A percentile compares a stretch with the other conserved stretches of the same genome.
These are phyloP conservation scores for fruit fly (Drosophila melanogaster) DNA, from an alignment of 1,140 invertebrate species.

Conservation along the genomic window DNA sequence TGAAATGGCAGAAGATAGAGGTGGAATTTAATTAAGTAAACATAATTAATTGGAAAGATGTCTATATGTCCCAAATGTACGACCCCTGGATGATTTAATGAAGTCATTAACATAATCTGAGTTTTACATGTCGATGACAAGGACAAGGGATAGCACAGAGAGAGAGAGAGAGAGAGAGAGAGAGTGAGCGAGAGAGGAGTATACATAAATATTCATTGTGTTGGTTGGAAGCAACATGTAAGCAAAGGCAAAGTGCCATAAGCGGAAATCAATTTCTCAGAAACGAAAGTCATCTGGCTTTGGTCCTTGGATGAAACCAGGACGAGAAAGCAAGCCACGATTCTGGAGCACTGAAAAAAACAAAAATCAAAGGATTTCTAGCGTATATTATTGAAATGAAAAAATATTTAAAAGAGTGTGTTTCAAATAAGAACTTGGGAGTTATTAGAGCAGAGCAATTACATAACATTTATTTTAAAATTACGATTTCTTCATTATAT, in stretches of 20 bases:
- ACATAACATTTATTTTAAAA: too few relatives aligned
- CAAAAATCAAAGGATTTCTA: background rate
- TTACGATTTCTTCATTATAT: fast-evolving
- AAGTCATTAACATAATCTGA: constrained; percentile 72
- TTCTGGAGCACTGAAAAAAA: constrained; percentile 15
- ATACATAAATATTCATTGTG: constrained; percentile 65
- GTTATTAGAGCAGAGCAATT: background rate
- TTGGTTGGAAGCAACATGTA: constrained; percentile 64
- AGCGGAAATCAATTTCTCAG: constrained; percentile 81
- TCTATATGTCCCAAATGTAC: constrained; percentile 23
- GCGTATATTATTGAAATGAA: background rate
- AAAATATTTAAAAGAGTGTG: background rate
- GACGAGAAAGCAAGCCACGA: constrained; percentile 30
- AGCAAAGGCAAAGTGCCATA: constrained; percentile 76
- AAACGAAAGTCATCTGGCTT: constrained; percentile 67
- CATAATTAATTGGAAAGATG: constrained; percentile 57
- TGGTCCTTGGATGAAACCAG: constrained; percentile 32
- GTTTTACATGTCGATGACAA: constrained; percentile 47
- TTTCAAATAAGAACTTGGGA: background rate
- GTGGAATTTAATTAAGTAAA: constrained; percentile 52
- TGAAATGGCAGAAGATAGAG: constrained; percentile 2
- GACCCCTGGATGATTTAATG: constrained; percentile 54
- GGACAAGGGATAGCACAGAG: background rate
- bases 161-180: constrained; percentile 5
- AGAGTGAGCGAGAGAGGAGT: background rate